These are phyloP conservation scores for Galerucella pusilla DNA, from an alignment of 2,888 invertebrate genomes.

Conservation along the genomic window DNA sequence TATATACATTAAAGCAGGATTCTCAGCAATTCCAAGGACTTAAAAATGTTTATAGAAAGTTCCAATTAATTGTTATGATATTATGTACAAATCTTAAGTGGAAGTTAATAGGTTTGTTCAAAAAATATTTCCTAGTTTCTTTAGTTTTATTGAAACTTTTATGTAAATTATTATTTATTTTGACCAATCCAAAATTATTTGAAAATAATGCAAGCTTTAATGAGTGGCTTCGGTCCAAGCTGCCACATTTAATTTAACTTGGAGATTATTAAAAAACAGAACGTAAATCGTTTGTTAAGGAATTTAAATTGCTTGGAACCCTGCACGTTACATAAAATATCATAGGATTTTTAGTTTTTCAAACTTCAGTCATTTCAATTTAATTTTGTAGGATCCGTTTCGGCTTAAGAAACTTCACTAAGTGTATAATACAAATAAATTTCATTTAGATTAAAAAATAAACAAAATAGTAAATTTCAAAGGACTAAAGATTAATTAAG, in stretches of 20 bases:
- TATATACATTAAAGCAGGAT: neutral
- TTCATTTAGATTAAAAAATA: neutral
- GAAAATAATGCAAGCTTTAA: too few relatives aligned
- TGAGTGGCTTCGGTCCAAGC: too few relatives aligned
- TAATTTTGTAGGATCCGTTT: neutral
- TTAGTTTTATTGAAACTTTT: too few relatives aligned
- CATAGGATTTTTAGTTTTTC: neutral
- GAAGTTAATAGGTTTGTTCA: too few relatives aligned
- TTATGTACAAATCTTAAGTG: neutral
- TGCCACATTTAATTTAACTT: too few relatives aligned
- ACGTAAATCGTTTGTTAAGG: neutral
- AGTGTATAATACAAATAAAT: neutral
- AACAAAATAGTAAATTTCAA: neutral
- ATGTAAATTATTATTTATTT: too few relatives aligned
- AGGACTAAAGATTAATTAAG: slow-evolving; percentile 2
- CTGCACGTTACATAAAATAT: slow-evolving; percentile 6
- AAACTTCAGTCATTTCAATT: slow-evolving; percentile 7
- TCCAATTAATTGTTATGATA: neutral
- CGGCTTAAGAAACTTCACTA: neutral
- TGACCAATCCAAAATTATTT: too few relatives aligned
- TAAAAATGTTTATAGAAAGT: neutral
- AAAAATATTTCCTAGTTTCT: too few relatives aligned
- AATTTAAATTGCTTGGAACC: neutral
- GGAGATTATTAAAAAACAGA: neutral
- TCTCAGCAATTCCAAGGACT: neutral